Conservation (phyloP, 2,888 invertebrate species). For the Drosophila phalerata region DNA sequence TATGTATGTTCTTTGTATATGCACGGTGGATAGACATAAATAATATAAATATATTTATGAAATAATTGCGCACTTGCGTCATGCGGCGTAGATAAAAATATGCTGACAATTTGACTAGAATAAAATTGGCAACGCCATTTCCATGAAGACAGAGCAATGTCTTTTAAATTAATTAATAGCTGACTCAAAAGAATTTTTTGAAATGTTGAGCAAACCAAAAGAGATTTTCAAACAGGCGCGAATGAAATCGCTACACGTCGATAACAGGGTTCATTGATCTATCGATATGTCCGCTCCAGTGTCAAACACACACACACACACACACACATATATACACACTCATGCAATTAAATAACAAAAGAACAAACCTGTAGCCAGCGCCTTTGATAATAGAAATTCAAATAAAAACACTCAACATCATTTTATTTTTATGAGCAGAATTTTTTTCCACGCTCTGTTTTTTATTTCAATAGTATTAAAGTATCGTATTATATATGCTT, state of each 20-base stretch:
- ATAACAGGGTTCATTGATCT: slow-evolving; percentile 55
- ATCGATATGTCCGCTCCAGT: slow-evolving; percentile 29
- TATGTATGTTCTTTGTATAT: slow-evolving; percentile 1
- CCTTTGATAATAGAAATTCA: neutral
- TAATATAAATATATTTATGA: slow-evolving; percentile 41
- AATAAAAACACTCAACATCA: slow-evolving; percentile 19
- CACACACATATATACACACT: neutral
- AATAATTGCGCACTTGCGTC: slow-evolving; percentile 70
- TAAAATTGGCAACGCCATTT: slow-evolving; percentile 28
- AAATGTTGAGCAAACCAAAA: slow-evolving; percentile 3
- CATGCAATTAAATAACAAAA: slow-evolving; percentile 2
- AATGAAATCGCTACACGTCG: slow-evolving; percentile 16
- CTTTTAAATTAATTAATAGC: slow-evolving; percentile 29
- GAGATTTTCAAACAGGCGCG: slow-evolving; percentile 6
- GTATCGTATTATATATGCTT: slow-evolving; percentile 79
- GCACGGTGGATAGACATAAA: slow-evolving; percentile 7
- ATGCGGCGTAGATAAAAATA: slow-evolving; percentile 60
- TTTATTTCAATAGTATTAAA: slow-evolving; percentile 82
- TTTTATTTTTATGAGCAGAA: slow-evolving; percentile 69
- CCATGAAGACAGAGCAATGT: slow-evolving; percentile 19
- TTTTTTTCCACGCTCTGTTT: slow-evolving; percentile 62
- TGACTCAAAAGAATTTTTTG: slow-evolving; percentile 7
- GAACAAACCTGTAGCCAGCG: slow-evolving; percentile 8
- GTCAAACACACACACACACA: slow-evolving; percentile 1
- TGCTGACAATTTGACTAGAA: slow-evolving; percentile 27